phyloP scores from a whole-genome alignment of 2,797 vertebrate species.

The Martes flavigula region DNA sequence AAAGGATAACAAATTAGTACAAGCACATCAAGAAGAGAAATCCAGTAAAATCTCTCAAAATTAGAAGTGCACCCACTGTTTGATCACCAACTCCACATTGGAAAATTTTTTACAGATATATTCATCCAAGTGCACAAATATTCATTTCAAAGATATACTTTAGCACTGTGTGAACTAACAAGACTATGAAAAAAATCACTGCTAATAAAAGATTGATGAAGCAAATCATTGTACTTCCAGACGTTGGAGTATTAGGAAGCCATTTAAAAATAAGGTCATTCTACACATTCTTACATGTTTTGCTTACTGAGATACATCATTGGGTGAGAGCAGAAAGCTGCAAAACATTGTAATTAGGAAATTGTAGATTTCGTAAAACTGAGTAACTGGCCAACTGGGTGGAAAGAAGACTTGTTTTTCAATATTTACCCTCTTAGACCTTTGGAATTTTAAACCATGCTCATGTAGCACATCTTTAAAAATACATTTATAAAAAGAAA shows the following conservation, averaged over 20 bases:
- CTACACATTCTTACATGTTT: background rate
- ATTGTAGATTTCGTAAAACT: background rate
- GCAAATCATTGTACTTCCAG: background rate
- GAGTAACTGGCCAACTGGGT: background rate
- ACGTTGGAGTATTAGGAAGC: background rate
- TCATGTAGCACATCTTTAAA: background rate
- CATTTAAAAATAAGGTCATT: background rate
- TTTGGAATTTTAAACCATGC: background rate
- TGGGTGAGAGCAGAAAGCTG: background rate
- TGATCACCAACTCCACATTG: background rate
- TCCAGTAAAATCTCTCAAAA: conserved; percentile 2
- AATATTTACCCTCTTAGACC: background rate
- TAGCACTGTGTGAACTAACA: background rate
- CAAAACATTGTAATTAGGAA: background rate
- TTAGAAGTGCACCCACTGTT: background rate
- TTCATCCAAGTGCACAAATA: background rate
- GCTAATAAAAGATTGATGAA: background rate
- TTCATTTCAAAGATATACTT: background rate
- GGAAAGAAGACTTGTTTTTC: background rate
- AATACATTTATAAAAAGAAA: conserved; percentile 9
- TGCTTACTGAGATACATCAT: background rate
- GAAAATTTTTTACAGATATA: background rate
- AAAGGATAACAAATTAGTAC: background rate
- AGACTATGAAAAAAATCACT: background rate
- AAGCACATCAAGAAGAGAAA: background rate